These are phyloP conservation scores for Melanocharis versteri DNA, from an alignment of 2,113 vertebrate genomes.

Conservation along the genomic window DNA sequence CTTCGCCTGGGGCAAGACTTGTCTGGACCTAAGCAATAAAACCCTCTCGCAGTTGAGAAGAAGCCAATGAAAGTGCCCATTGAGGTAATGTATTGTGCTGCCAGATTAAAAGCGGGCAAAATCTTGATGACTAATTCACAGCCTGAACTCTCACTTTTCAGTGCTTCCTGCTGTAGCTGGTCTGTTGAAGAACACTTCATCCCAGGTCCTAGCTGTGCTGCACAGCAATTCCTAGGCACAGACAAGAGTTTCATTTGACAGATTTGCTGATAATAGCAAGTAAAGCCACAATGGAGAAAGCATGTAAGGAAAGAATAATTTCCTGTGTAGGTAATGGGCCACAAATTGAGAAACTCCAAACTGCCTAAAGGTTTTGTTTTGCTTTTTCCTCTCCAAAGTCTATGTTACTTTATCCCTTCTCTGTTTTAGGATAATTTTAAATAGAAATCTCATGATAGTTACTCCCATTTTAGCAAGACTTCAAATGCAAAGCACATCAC, in stretches of 20 bases:
- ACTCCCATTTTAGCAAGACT: slow-evolving; percentile 56
- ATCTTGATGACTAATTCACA: not conserved
- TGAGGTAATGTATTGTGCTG: not conserved
- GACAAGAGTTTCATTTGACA: not conserved
- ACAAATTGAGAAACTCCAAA: not conserved
- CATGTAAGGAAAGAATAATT: not conserved
- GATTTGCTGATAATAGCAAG: not conserved
- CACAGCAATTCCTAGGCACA: not conserved
- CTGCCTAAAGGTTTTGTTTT: not conserved
- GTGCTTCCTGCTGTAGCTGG: not conserved
- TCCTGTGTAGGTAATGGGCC: not conserved
- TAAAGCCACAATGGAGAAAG: not conserved
- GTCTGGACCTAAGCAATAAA: not conserved
- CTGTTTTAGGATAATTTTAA: slow-evolving; percentile 78
- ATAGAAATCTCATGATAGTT: slow-evolving; percentile 72
- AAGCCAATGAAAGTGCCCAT: not conserved
- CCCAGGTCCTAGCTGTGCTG: not conserved
- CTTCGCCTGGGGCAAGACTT: not conserved
- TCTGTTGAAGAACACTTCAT: not conserved
- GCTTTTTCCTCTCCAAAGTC: not conserved
- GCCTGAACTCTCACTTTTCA: not conserved
- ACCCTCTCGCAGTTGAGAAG: not conserved
- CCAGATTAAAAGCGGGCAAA: not conserved
- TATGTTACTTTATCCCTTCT: not conserved
- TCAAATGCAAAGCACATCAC: not conserved